Evolutionary conservation across 2,113 vertebrate species (phyloP).

Genomic region (Brachypteracias leptosomus): DNA sequence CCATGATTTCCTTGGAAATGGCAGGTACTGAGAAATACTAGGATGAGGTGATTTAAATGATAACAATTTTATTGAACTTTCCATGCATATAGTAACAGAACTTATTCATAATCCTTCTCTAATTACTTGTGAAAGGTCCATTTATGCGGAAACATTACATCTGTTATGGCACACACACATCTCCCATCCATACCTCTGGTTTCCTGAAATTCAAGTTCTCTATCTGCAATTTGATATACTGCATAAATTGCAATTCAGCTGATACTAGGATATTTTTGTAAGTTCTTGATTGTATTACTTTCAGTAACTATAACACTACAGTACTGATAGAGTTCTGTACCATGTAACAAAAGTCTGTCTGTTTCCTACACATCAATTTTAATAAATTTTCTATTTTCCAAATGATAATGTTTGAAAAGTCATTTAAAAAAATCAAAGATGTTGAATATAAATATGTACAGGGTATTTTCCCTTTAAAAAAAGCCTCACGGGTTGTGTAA

Average conservation of each 20-base stretch:
- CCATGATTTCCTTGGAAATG: background rate
- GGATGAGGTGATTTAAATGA: background rate
- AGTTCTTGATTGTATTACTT: background rate
- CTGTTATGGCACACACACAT: background rate
- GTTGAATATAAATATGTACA: background rate
- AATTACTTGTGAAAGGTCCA: background rate
- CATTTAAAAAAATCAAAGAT: background rate
- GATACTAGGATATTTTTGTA: background rate
- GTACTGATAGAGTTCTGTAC: background rate
- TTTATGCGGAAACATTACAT: background rate
- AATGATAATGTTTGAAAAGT: background rate
- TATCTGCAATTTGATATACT: background rate
- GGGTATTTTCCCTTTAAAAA: background rate
- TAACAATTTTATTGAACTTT: background rate
- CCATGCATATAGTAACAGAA: background rate
- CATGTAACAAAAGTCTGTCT: background rate
- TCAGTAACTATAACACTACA: background rate
- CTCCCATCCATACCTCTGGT: background rate
- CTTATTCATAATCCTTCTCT: background rate
- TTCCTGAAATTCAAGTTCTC: background rate
- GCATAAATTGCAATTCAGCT: background rate
- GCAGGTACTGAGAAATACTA: background rate
- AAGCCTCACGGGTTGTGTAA: background rate
- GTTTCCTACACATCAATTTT: background rate
- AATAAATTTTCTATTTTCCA: background rate